Evolutionary conservation across 2,113 vertebrate genomes (phyloP).

Genomic region (Cisticola juncidis): DNA sequence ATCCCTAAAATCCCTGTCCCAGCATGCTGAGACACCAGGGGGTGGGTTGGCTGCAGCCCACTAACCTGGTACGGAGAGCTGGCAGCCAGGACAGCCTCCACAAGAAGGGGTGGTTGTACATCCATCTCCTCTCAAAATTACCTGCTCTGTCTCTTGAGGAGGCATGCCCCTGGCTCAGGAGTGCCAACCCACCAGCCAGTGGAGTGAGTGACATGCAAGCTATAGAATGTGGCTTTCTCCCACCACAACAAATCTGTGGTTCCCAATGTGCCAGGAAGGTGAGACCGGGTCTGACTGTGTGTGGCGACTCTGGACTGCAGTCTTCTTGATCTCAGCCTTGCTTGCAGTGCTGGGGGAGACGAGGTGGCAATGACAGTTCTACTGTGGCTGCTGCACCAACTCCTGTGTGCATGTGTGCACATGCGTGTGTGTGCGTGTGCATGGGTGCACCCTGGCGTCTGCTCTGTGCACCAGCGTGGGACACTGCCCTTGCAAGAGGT

Average conservation of each 20-base stretch:
- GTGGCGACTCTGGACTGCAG: not conserved
- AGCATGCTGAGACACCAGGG: not conserved
- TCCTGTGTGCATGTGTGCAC: fast-evolving
- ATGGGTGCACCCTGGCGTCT: not conserved
- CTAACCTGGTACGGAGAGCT: not conserved
- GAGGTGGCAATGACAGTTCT: not conserved
- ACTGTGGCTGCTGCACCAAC: not conserved
- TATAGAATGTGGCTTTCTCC: not conserved
- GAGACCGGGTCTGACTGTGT: fast-evolving
- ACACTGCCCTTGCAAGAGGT: fast-evolving
- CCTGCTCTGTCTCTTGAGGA: not conserved
- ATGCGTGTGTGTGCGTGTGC: fast-evolving
- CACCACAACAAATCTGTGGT: not conserved
- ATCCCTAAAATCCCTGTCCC: not conserved
- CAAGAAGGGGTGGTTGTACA: not conserved
- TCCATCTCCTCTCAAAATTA: not conserved
- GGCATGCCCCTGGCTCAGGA: not conserved
- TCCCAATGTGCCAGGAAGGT: not conserved
- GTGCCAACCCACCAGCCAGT: not conserved
- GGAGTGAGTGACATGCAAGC: not conserved
- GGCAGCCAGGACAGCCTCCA: not conserved
- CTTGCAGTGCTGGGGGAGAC: not conserved
- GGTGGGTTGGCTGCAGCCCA: not conserved
- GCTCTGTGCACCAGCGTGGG: not conserved
- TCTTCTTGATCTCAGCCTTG: not conserved